A percentile compares a stretch with the other conserved stretches of the same genome.
Evolutionary conservation across 2,888 invertebrate species (phyloP).

Genomic region (Platerodrilus igneus): DNA sequence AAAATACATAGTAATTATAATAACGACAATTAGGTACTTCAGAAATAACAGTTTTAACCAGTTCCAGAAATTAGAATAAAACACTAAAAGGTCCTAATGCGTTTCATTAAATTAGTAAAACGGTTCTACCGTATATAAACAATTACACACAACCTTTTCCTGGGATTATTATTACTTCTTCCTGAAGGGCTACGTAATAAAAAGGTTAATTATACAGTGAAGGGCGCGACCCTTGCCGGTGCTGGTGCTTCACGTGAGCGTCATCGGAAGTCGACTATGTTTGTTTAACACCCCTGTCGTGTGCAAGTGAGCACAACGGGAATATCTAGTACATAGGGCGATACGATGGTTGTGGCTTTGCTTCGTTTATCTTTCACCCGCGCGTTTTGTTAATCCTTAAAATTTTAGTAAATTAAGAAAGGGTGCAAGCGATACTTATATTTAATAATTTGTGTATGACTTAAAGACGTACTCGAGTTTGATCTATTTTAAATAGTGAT

Average conservation of each 20-base stretch:
- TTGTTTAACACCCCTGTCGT: constrained; percentile 31
- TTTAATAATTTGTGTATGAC: too few species aligned
- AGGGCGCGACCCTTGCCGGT: constrained; percentile 35
- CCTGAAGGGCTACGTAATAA: constrained; percentile 43
- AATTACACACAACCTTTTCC: constrained; percentile 37
- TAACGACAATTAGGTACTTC: constrained; percentile 35
- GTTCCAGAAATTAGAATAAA: constrained; percentile 40
- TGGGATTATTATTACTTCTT: constrained; percentile 41
- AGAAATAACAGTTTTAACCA: constrained; percentile 37
- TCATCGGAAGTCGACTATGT: constrained; percentile 31
- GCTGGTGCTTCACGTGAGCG: constrained; percentile 25
- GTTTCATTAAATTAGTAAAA: constrained; percentile 42
- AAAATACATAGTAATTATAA: constrained; percentile 20
- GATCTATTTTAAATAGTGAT: too few species aligned
- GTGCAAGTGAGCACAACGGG: constrained; percentile 23
- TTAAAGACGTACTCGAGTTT: too few species aligned
- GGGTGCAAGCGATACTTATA: too few species aligned
- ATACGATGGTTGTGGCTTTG: constrained; percentile 20
- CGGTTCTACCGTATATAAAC: constrained; percentile 37
- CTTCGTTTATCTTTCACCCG: constrained; percentile 20
- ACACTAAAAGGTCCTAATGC: constrained; percentile 37
- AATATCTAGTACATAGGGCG: constrained; percentile 10
- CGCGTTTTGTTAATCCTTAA: too few species aligned
- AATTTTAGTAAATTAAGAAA: too few species aligned
- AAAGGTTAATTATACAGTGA: constrained; percentile 43